These are phyloP conservation scores for Bradysia coprophila DNA, from an alignment of 1,140 invertebrate genomes.

Conservation along the genomic window DNA sequence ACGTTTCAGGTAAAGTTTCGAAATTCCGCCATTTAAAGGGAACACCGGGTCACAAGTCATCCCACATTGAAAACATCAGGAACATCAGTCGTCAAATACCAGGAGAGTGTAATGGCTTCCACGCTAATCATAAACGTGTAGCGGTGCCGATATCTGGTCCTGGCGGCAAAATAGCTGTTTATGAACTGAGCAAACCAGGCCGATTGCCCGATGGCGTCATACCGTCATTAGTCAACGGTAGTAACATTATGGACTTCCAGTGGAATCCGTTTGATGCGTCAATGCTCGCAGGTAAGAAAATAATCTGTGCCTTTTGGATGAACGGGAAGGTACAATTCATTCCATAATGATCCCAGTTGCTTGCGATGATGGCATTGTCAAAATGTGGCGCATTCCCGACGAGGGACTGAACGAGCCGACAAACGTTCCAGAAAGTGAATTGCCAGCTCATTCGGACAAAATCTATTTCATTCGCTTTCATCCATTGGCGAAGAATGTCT, in stretches of 20 bases:
- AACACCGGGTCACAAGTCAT: constrained; percentile 71
- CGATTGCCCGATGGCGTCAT: constrained; percentile 56
- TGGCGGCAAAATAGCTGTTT: constrained; percentile 74
- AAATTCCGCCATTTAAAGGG: constrained; percentile 89
- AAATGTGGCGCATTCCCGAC: constrained; percentile 61
- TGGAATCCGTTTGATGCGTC: constrained; percentile 82
- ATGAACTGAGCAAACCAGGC: constrained; percentile 61
- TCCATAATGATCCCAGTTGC: no score
- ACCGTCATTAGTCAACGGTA: constrained; percentile 71
- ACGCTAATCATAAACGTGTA: constrained; percentile 70
- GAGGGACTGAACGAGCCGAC: constrained; percentile 32
- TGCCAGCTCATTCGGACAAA: constrained; percentile 72
- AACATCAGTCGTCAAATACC: constrained; percentile 81
- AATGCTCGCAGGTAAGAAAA: constrained; percentile 53
- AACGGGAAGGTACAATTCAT: no score
- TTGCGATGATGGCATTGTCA: constrained; percentile 79
- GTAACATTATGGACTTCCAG: constrained; percentile 76
- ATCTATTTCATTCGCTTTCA: constrained; percentile 84
- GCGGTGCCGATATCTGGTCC: constrained; percentile 74
- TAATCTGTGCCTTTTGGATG: no score
- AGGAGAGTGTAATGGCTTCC: constrained; percentile 85
- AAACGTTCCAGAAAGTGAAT: constrained; percentile 36
- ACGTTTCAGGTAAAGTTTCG: constrained; percentile 71
- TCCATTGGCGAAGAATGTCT: constrained; percentile 64
- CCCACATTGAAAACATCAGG: constrained; percentile 80